phyloP scores from a whole-genome alignment of 2,888 invertebrate species.

The Diarsia mendica region DNA sequence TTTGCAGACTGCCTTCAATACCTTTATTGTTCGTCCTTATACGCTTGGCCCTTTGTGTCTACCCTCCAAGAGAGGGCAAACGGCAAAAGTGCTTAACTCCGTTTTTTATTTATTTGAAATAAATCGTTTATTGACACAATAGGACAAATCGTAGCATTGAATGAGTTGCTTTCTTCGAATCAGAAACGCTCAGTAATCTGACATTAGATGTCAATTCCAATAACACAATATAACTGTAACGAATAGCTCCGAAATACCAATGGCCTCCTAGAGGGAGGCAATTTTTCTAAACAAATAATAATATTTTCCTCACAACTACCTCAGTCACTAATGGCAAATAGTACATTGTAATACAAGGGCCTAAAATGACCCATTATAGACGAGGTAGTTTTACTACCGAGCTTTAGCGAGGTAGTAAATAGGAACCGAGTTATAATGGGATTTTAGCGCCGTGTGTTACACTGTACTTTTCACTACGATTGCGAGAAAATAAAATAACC shows the following conservation, averaged over 20 bases:
- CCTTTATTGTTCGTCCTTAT: constrained; percentile 78
- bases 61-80: constrained; percentile 66
- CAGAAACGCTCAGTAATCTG: background rate
- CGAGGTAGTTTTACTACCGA: no score
- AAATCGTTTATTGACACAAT: constrained; percentile 39
- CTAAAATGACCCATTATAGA: no score
- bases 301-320: background rate
- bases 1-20: constrained; percentile 79
- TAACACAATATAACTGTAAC: background rate
- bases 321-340: background rate
- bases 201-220: background rate
- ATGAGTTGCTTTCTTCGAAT: constrained; percentile 7
- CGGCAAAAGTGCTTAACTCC: constrained; percentile 60
- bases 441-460: no score
- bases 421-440: no score
- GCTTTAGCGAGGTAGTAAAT: no score
- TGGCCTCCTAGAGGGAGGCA: background rate
- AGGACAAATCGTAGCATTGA: constrained; percentile 16
- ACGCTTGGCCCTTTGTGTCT: constrained; percentile 75
- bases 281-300: constrained; percentile 12
- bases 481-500: no score
- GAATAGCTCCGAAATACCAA: background rate
- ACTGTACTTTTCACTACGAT: no score
- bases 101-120: constrained; percentile 53
- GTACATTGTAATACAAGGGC: no score